Percentiles rank a stretch among this genome's conserved stretches.
Evolutionary conservation across 2,888 invertebrate species (phyloP).

Genomic region (Hydropsyche betteni): DNA sequence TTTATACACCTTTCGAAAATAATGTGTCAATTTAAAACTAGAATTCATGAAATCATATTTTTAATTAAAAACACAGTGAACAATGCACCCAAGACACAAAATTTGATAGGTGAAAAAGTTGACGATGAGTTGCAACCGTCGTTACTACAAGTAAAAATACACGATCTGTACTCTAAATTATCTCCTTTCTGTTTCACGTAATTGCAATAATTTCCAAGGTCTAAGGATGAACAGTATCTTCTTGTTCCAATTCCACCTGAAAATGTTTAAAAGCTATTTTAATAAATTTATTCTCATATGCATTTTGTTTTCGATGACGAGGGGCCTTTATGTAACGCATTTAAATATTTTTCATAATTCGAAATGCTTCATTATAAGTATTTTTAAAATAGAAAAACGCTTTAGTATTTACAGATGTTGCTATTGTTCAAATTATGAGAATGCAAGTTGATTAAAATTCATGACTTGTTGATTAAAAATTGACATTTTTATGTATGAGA

Average conservation of each 20-base stretch:
- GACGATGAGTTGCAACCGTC: conserved; percentile 83
- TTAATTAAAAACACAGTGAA: conserved; percentile 10
- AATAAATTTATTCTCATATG: not conserved
- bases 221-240: conserved; percentile 85
- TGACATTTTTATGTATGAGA: no score
- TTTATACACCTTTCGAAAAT: no score
- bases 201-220: conserved; percentile 90
- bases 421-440: conserved; percentile 1
- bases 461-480: no score
- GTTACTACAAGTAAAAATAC: conserved; percentile 83
- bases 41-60: no score
- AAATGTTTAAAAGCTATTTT: conserved; percentile 53
- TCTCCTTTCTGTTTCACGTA: conserved; percentile 89
- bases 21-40: no score
- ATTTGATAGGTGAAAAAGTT: conserved; percentile 34
- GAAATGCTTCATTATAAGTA: conserved; percentile 17
- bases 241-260: conserved; percentile 89
- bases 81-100: not conserved
- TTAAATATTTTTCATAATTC: conserved; percentile 3
- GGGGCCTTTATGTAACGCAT: conserved; percentile 28
- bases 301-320: not conserved
- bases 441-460: no score
- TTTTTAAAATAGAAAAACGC: conserved; percentile 3
- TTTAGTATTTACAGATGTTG: conserved; percentile 26
- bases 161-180: conserved; percentile 82